Evolutionary conservation across 2,797 vertebrate species (phyloP).

Genomic region (Macroramphosus scolopax): DNA sequence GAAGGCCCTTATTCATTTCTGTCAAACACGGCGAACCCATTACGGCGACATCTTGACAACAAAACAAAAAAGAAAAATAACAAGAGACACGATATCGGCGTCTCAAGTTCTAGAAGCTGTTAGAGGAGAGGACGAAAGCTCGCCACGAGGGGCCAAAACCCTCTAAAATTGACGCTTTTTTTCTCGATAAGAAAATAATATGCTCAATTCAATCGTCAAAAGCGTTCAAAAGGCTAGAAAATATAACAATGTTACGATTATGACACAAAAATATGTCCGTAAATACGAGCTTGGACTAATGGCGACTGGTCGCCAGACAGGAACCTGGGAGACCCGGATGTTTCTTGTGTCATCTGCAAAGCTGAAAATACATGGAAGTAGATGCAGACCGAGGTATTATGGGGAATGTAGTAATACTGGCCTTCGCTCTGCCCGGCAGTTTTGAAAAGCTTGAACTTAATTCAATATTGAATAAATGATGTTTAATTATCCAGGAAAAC

Average conservation of each 20-base stretch:
- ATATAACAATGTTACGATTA: conserved; percentile 55
- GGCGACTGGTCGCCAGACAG: conserved; percentile 94
- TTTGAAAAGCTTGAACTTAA: too few relatives aligned
- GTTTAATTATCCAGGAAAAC: too few relatives aligned
- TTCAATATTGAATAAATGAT: too few relatives aligned
- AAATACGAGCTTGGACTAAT: conserved; percentile 70
- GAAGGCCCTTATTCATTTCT: conserved; percentile 92
- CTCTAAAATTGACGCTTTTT: conserved; percentile 37
- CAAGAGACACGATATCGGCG: conserved; percentile 79
- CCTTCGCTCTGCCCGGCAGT: too few relatives aligned
- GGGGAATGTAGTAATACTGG: conserved; percentile 51
- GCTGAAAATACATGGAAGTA: too few relatives aligned
- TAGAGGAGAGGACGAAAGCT: conserved; percentile 60
- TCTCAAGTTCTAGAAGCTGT: conserved; percentile 67
- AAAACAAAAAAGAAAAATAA: conserved; percentile 70
- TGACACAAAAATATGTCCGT: conserved; percentile 39
- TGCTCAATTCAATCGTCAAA: conserved; percentile 58
- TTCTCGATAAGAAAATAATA: conserved; percentile 51
- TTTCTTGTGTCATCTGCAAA: conserved; percentile 33
- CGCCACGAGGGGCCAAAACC: conserved; percentile 75
- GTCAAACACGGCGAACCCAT: conserved; percentile 88
- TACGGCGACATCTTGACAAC: conserved; percentile 94
- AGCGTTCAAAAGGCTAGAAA: conserved; percentile 70
- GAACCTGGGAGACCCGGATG: conserved; percentile 84
- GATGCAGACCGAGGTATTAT: too few relatives aligned